Conservation (phyloP, 1,140 invertebrate species). For the Pseudomyrmex flavicornis region DNA sequence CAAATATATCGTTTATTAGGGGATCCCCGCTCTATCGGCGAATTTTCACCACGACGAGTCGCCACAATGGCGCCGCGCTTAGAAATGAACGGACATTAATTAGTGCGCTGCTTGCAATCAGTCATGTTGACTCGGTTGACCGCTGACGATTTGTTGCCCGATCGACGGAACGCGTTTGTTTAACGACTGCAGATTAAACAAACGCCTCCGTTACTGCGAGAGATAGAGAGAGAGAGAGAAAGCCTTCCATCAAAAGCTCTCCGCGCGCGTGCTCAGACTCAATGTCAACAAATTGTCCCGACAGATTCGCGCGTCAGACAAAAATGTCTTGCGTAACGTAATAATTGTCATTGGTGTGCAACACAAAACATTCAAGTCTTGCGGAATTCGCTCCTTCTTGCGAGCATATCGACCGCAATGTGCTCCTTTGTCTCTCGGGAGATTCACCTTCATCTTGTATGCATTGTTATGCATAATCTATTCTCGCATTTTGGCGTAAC, state of each 20-base stretch:
- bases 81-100: slow-evolving; percentile 46
- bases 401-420: not conserved
- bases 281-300: slow-evolving; percentile 1
- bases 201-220: not conserved
- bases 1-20: slow-evolving; percentile 11
- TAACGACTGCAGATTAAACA: slow-evolving; percentile 36
- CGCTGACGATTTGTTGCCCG: slow-evolving; percentile 28
- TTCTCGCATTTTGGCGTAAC: slow-evolving; percentile 16
- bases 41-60: not conserved
- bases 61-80: not conserved
- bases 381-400: not conserved
- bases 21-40: not conserved
- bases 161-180: slow-evolving; percentile 25
- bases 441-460: slow-evolving; percentile 1
- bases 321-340: not conserved
- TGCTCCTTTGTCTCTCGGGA: not conserved
- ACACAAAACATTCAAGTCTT: not conserved
- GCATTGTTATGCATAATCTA: slow-evolving; percentile 40
- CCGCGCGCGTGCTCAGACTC: not conserved
- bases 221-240: no score
- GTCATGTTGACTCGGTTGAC: slow-evolving; percentile 38
- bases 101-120: slow-evolving; percentile 46
- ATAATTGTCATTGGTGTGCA: no score
- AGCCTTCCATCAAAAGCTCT: not conserved
- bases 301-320: not conserved